Percentiles rank a stretch among this genome's conserved stretches.
Evolutionary conservation across 2,888 invertebrate species (phyloP).

Genomic region (Drosophila paramelanica): DNA sequence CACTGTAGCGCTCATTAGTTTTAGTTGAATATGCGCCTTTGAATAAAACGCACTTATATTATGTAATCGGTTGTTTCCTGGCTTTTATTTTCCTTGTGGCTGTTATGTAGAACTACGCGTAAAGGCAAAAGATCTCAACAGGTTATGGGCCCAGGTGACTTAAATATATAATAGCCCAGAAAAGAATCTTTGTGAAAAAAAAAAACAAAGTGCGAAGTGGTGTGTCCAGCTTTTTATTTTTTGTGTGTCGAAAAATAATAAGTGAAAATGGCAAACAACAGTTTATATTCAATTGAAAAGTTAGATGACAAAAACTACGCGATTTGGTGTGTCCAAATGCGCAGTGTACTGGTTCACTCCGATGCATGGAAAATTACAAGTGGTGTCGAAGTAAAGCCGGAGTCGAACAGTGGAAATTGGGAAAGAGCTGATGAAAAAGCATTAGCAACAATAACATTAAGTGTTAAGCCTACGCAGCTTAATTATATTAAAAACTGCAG

Average conservation of each 20-base stretch:
- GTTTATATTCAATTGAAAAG: background rate
- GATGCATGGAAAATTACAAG: too few species aligned
- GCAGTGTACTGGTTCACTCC: background rate
- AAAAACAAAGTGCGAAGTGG: background rate
- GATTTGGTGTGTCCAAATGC: conserved; percentile 1
- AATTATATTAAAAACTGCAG: background rate
- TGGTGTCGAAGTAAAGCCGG: too few species aligned
- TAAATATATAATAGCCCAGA: background rate
- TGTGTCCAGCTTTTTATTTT: background rate
- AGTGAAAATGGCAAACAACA: background rate
- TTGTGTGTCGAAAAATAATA: background rate
- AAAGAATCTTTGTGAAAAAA: background rate
- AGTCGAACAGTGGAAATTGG: conserved; percentile 1
- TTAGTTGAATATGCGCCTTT: too few species aligned
- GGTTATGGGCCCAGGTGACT: conserved; percentile 3
- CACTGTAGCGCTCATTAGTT: too few species aligned
- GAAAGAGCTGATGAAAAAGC: conserved; percentile 4
- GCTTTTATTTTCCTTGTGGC: too few species aligned
- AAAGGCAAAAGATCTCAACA: background rate
- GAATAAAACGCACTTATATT: too few species aligned
- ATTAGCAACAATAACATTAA: conserved; percentile 4
- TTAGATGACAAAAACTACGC: background rate
- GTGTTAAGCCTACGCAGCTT: background rate
- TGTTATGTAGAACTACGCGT: too few species aligned
- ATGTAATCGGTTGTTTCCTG: too few species aligned